These are phyloP conservation scores for Leistus spinibarbis DNA, from an alignment of 2,888 invertebrate genomes.

Conservation along the genomic window DNA sequence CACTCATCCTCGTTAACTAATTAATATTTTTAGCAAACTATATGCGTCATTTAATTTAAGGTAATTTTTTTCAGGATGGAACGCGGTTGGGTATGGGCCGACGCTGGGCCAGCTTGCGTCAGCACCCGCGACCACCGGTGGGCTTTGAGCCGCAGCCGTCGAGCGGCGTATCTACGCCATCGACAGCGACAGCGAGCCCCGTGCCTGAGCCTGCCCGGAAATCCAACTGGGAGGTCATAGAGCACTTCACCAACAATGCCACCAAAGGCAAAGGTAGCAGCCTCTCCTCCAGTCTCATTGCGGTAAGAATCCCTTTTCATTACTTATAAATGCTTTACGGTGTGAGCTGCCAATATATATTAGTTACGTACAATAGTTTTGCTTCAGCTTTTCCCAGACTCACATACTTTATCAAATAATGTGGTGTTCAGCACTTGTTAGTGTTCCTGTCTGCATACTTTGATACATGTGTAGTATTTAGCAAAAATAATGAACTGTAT, in stretches of 20 bases:
- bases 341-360: no score
- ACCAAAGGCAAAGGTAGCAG: conserved; percentile 65
- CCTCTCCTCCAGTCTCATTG: conserved; percentile 67
- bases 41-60: not conserved
- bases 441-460: no score
- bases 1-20: no score
- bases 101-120: conserved; percentile 62
- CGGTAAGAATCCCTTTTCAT: conserved; percentile 57
- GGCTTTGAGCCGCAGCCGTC: conserved; percentile 51
- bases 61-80: conserved; percentile 16
- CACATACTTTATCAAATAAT: not conserved
- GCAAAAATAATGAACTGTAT: no score
- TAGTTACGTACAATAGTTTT: not conserved
- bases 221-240: conserved; percentile 91
- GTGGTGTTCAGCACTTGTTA: not conserved
- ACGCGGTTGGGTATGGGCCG: conserved; percentile 44
- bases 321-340: not conserved
- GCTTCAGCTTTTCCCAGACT: not conserved
- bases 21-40: not conserved
- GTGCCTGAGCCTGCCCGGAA: conserved; percentile 63
- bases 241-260: conserved; percentile 75
- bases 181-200: conserved; percentile 48
- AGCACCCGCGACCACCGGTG: conserved; percentile 55
- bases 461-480: not conserved
- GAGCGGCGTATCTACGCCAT: conserved; percentile 48